A percentile compares a stretch with the other conserved stretches of the same genome.
Evolutionary conservation across 1,140 invertebrate genomes (phyloP).

Genomic region (Neodiprion virginianus): DNA sequence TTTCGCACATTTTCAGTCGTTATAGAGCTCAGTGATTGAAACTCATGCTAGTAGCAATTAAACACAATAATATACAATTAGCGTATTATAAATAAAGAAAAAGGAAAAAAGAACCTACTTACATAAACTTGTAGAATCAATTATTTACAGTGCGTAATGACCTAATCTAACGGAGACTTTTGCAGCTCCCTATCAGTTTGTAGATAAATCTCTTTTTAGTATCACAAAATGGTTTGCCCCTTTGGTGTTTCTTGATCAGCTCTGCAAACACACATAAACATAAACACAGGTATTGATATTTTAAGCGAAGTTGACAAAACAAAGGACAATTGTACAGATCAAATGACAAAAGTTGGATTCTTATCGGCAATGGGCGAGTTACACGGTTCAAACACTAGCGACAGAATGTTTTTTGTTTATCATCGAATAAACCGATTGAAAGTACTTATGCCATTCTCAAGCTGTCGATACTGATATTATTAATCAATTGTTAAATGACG

Average conservation of each 20-base stretch:
- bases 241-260: neutral
- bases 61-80: constrained; percentile 24
- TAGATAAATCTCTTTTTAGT: constrained; percentile 20
- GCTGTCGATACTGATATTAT: too few relatives aligned
- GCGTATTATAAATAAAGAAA: constrained; percentile 14
- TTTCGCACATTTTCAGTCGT: constrained; percentile 31
- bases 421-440: too few relatives aligned
- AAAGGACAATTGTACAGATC: neutral
- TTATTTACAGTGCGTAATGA: constrained; percentile 32
- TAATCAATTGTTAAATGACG: too few relatives aligned
- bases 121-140: constrained; percentile 31
- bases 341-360: neutral
- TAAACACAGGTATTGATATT: neutral
- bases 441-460: too few relatives aligned
- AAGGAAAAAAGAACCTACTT: constrained; percentile 18
- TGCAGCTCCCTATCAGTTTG: constrained; percentile 18
- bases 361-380: too few relatives aligned
- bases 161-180: constrained; percentile 5
- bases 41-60: constrained; percentile 26
- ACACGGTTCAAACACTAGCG: too few relatives aligned
- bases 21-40: constrained; percentile 36
- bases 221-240: neutral
- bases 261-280: neutral
- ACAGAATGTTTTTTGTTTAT: too few relatives aligned
- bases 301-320: neutral